Base-by-base conservation (phyloP, 2,113 vertebrate species). In the Gopherus evgoodei region DNA sequence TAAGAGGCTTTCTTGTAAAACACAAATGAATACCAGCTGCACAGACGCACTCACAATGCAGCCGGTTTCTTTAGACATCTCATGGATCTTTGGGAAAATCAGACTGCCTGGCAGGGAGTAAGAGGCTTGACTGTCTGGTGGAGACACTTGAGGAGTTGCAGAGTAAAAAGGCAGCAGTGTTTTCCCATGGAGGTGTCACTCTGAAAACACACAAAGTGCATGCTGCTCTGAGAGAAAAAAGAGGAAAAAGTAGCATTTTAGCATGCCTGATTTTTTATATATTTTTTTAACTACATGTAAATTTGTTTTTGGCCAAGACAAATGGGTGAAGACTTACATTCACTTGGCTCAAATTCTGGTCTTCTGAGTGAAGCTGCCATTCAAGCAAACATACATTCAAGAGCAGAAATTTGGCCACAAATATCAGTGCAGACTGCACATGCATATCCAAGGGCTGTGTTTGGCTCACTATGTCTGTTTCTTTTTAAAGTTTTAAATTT, bases 11-110 rank as follows among this genome's bases (percentile, higher is more conserved):
- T 96, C 97, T 97, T 98, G 98, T 98, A 98, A 98, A 98, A 98
- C 95, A 90, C 88, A 98, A 98, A 98, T 97, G 97, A 98, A 96
- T 97, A 98, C 96, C 98, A 98, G 98, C 98, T 98, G 98, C 93
- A 86, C 47, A 4, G 98, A 50, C 92, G 92, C 93, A n/a, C 84
- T 92, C 89, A 1, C 81, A 56, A 53, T 2, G 10, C 94, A 84
- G 93, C 92, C 90, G 94, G 90, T 91, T 95, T 96, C 87, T 96
- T 88, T 24, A 82, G 90, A 93, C 2, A 47, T 96, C 88, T 95
- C 94, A 88, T 8, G 14, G 82, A 52, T 92, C 94, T 90, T 92
- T 12, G 6, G 31, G 96, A 95, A 95, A 91, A 83, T 25, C 2
- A 54, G 90, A 86, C 0, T 14, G 78, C 86, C 93, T 91, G 81